Percentiles rank a stretch among this genome's conserved stretches.
Evolutionary conservation across 1,140 invertebrate species (phyloP).

Genomic region (Rhagoletis zephyria): DNA sequence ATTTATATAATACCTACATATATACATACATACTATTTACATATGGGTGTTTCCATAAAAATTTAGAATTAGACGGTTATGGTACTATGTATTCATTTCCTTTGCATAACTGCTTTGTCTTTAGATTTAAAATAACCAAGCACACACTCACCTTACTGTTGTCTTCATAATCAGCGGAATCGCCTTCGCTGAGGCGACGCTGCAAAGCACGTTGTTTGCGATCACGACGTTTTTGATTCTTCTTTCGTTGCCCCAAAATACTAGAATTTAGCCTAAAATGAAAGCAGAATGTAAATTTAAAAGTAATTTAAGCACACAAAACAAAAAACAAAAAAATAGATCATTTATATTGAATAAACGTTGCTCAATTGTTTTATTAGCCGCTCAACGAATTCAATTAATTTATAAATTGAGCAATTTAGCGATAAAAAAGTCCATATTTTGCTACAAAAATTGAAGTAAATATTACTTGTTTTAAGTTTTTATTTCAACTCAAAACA

Average conservation of each 20-base stretch:
- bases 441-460: background rate
- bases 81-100: too few species aligned
- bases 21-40: background rate
- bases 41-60: background rate
- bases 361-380: slow-evolving; percentile 34
- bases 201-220: slow-evolving; percentile 84
- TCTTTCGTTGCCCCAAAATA: slow-evolving; percentile 88
- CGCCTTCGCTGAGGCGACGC: slow-evolving; percentile 84
- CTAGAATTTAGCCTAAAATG: slow-evolving; percentile 84
- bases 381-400: background rate
- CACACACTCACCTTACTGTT: slow-evolving; percentile 65
- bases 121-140: too few species aligned
- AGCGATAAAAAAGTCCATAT: slow-evolving; percentile 4
- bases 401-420: slow-evolving; percentile 42
- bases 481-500: background rate
- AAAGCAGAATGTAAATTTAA: background rate
- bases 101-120: too few species aligned
- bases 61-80: too few species aligned
- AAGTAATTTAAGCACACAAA: slow-evolving; percentile 27
- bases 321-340: slow-evolving; percentile 3
- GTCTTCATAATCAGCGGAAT: slow-evolving; percentile 81
- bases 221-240: slow-evolving; percentile 85
- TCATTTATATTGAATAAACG: slow-evolving; percentile 47
- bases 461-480: background rate
- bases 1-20: background rate